These are phyloP conservation scores for Semibalanus balanoides DNA, from an alignment of 1,140 invertebrate species.

Conservation along the genomic window DNA sequence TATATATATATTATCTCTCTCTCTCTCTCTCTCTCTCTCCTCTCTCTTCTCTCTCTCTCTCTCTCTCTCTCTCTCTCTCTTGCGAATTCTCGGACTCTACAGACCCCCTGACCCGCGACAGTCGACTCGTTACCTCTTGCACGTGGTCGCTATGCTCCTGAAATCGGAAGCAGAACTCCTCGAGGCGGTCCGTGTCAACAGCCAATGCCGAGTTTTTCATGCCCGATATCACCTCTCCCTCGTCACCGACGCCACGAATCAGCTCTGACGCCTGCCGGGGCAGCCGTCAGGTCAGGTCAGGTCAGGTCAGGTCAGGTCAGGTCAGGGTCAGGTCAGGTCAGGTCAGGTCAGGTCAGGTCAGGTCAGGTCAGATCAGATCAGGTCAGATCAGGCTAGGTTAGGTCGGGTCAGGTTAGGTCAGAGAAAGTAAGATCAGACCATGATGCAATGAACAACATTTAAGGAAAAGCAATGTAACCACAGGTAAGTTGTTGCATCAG, in stretches of 20 bases:
- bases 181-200: conserved; percentile 61
- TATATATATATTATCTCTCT: neutral
- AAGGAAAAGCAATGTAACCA: no score
- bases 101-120: neutral
- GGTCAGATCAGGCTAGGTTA: no score
- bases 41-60: neutral
- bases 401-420: neutral
- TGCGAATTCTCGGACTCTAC: neutral
- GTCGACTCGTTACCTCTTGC: conserved; percentile 49
- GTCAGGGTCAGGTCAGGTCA: no score
- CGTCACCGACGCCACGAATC: conserved; percentile 29
- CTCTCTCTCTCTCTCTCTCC: neutral
- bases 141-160: conserved; percentile 82
- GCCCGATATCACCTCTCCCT: conserved; percentile 55
- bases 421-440: no score
- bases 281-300: neutral
- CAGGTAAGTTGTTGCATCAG: no score
- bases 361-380: no score
- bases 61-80: neutral
- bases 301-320: neutral
- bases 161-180: conserved; percentile 65
- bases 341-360: no score
- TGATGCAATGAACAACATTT: no score
- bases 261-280: conserved; percentile 18
- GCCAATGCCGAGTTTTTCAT: conserved; percentile 62